Conservation (phyloP, 1,140 invertebrate genomes). For the Homalodisca vitripennis region DNA sequence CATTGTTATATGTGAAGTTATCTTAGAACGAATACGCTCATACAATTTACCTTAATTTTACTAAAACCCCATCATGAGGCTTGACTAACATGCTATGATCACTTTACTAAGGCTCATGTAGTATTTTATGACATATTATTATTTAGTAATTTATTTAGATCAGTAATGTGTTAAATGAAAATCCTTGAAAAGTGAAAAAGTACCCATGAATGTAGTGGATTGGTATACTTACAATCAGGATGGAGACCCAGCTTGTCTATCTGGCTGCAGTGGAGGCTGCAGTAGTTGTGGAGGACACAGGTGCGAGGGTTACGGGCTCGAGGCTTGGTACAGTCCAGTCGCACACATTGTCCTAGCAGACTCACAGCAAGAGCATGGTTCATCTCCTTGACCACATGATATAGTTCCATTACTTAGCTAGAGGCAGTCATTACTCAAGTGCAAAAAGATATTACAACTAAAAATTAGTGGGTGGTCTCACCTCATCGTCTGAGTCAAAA, state of each 20-base stretch:
- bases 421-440: too few species aligned
- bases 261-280: slow-evolving; percentile 52
- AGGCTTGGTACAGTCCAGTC: slow-evolving; percentile 48
- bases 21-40: too few species aligned
- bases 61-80: too few species aligned
- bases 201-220: neutral
- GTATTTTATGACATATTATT: neutral
- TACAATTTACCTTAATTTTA: too few species aligned
- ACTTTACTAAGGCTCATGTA: neutral
- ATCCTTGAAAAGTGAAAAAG: neutral
- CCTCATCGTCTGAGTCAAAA: slow-evolving; percentile 59
- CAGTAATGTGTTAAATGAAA: slow-evolving; percentile 1
- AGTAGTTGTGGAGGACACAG: slow-evolving; percentile 53
- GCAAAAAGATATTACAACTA: too few species aligned
- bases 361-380: slow-evolving; percentile 43
- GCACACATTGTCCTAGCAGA: slow-evolving; percentile 43
- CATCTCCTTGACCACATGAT: slow-evolving; percentile 39
- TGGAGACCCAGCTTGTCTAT: slow-evolving; percentile 42
- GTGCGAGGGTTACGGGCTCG: slow-evolving; percentile 54
- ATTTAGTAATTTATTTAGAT: neutral
- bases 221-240: slow-evolving; percentile 34
- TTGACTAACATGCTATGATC: too few species aligned
- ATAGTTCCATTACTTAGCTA: too few species aligned
- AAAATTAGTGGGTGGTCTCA: slow-evolving; percentile 31
- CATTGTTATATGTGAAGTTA: too few species aligned